A percentile compares a stretch with the other conserved stretches of the same genome.
Evolutionary conservation across 2,888 invertebrate genomes (phyloP).

Genomic region (Achlya flavicornis): DNA sequence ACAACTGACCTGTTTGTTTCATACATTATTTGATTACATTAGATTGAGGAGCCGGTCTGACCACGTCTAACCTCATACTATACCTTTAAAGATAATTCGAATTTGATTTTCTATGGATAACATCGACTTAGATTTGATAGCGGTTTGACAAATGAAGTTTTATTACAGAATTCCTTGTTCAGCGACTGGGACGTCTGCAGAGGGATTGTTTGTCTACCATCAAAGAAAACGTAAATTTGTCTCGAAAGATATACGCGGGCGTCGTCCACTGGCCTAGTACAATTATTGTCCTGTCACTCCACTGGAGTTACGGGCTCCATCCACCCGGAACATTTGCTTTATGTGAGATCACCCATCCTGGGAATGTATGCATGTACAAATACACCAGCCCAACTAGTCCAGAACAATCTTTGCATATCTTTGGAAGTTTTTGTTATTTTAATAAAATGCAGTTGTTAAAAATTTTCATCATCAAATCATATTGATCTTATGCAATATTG

Average conservation of each 20-base stretch:
- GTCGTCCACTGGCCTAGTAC: conserved; percentile 59
- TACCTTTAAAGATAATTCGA: conserved; percentile 18
- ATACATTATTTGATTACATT: conserved; percentile 15
- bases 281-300: conserved; percentile 81
- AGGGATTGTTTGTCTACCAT: conserved; percentile 68
- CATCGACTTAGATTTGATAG: conserved; percentile 44
- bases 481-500: too few species aligned
- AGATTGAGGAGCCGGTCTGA: conserved; percentile 11
- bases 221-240: conserved; percentile 74
- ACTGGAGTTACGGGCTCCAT: conserved; percentile 68
- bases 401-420: neutral
- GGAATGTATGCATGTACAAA: conserved; percentile 41
- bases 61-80: conserved; percentile 10
- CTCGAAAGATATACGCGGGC: conserved; percentile 61
- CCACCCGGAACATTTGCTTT: conserved; percentile 63
- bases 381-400: neutral
- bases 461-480: neutral
- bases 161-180: conserved; percentile 49
- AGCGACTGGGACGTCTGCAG: conserved; percentile 51
- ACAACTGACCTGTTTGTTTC: conserved; percentile 9
- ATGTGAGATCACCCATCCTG: conserved; percentile 62
- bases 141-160: conserved; percentile 59
- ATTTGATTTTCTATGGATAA: conserved; percentile 25
- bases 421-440: neutral
- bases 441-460: neutral